Evolutionary conservation across 2,113 vertebrate genomes (phyloP), one percentile per base, ranked within the genome.

Genomic region (Xerus inauris): DNA sequence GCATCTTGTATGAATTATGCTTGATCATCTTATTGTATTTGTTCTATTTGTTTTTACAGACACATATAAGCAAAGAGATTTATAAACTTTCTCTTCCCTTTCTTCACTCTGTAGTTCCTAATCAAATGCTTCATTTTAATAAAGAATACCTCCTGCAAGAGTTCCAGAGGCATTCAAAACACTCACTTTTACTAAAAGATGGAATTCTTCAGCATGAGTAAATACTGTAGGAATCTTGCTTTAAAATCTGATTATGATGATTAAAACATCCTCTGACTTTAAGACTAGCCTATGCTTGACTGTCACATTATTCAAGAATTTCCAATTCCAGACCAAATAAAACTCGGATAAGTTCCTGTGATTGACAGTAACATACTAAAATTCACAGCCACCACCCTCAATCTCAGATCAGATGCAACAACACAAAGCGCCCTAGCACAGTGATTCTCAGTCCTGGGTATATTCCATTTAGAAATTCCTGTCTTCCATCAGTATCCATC

Each of bases 321-420:
- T 97, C 87, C 89, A 85, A 92, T 97, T 97, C 97, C 71, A 92
- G 72, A 6, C 95, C 96, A 9, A 95, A 11, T 89, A 81, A 96
- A 91, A 94, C 47, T 85, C 91, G 96, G 82, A 97, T 92, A 97
- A 98, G 81, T 51, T 95, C 54, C 67, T 49, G 1, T 94, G 93
- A 98, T 65, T 97, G 97, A 97, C 97, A 98, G 96, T 35, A 95
- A 80, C 49, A 79, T 71, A 75, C 80, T 67, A 38, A 97, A 98
- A 97, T 94, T 96, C 73, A 84, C 32, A 84, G 64, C 54, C 47
- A 3, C 73, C 84, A 93, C 42, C 75, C 96, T 97, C 89, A 89
- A 28, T 57, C 94, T 92, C 95, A 87, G 94, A 95, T 95, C 91
- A 92, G 47, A 95, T 90, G 96, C 86, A 94, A 92, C 4, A 93